Conservation (phyloP, 2,888 invertebrate species). For the Melanophora roralis region DNA sequence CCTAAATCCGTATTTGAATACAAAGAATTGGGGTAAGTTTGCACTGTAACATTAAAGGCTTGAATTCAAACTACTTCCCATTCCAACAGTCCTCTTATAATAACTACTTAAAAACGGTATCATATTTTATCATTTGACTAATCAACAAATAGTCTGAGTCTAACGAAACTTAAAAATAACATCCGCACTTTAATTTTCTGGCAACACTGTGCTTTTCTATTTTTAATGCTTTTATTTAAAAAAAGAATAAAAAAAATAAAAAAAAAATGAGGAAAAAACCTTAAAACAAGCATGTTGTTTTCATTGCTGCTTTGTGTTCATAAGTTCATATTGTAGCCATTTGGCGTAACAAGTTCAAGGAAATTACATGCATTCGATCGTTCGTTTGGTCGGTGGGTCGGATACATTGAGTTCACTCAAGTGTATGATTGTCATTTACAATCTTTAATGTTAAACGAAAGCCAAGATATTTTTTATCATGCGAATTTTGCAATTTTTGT, state of each 20-base stretch:
- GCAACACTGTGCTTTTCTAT: no score
- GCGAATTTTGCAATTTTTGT: slow-evolving; percentile 4
- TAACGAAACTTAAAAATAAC: no score
- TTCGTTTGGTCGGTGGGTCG: slow-evolving; percentile 1
- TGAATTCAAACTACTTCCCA: no score
- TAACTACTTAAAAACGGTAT: no score
- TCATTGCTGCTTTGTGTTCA: slow-evolving; percentile 31
- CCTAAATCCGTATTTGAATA: no score
- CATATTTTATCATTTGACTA: no score
- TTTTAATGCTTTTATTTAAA: no score
- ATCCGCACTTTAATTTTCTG: no score
- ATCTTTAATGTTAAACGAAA: slow-evolving; percentile 39
- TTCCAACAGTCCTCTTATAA: no score
- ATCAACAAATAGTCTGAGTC: no score
- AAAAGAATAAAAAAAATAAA: not conserved
- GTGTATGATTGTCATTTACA: slow-evolving; percentile 18
- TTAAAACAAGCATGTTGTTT: slow-evolving; percentile 11
- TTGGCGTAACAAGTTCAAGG: slow-evolving; percentile 65
- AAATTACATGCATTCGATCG: slow-evolving; percentile 53
- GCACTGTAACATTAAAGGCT: no score
- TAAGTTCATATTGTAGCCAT: slow-evolving; percentile 28
- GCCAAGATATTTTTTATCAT: slow-evolving; percentile 33
- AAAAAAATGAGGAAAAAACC: not conserved
- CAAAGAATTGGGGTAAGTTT: no score
- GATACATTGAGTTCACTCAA: slow-evolving; percentile 16